Conservation (phyloP, 2,888 invertebrate species). For the Linyphia triangularis region DNA sequence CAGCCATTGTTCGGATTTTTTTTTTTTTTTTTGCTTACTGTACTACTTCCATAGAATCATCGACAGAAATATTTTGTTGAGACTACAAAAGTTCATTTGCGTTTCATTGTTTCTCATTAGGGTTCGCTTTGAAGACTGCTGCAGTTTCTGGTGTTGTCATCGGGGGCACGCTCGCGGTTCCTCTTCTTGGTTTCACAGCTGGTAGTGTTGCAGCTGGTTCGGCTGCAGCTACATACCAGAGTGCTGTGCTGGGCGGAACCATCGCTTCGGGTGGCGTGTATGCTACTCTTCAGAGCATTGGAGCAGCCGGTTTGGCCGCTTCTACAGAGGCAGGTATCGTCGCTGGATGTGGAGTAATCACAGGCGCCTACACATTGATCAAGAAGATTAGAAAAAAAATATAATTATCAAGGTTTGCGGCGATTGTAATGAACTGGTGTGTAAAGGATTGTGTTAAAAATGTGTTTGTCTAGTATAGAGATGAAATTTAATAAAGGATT, state of each 20-base stretch:
- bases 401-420: background rate
- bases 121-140: background rate
- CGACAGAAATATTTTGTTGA: too few relatives aligned
- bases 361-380: background rate
- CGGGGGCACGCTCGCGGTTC: slow-evolving; percentile 8
- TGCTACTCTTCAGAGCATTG: slow-evolving; percentile 38
- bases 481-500: too few relatives aligned
- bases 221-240: slow-evolving; percentile 30
- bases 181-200: slow-evolving; percentile 16
- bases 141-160: background rate
- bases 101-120: too few relatives aligned
- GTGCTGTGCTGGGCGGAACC: slow-evolving; percentile 14
- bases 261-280: slow-evolving; percentile 37
- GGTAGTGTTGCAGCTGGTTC: slow-evolving; percentile 28
- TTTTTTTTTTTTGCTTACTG: too few relatives aligned
- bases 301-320: slow-evolving; percentile 21
- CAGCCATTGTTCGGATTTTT: too few relatives aligned
- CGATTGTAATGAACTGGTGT: background rate
- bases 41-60: too few relatives aligned
- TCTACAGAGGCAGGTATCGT: background rate
- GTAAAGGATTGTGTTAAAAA: too few relatives aligned
- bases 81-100: too few relatives aligned
- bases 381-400: background rate
- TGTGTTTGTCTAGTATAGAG: too few relatives aligned
- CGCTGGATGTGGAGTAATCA: background rate